Percentiles rank a stretch among this genome's conserved stretches.
Evolutionary conservation across 2,113 vertebrate species (phyloP).

Genomic region (Ceyx margarethae): DNA sequence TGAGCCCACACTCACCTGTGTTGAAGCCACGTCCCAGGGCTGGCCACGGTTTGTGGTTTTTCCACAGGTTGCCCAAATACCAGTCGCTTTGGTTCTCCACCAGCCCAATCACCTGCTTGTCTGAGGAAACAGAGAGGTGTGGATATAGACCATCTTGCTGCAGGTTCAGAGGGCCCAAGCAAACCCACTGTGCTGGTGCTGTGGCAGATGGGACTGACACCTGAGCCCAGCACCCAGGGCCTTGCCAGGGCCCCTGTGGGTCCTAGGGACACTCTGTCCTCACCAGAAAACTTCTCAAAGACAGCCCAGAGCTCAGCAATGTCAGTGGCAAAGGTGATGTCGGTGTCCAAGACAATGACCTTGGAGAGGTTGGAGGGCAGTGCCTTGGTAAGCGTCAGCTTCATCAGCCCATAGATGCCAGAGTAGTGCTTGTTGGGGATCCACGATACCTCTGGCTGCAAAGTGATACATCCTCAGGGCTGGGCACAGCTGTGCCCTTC

Average conservation of each 20-base stretch:
- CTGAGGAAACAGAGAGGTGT: slow-evolving; percentile 54
- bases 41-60: slow-evolving; percentile 95
- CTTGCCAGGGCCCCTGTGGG: neutral
- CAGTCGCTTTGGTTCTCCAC: slow-evolving; percentile 98
- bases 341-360: slow-evolving; percentile 95
- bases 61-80: slow-evolving; percentile 95
- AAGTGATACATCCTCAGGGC: neutral
- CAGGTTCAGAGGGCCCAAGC: neutral
- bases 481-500: rapidly evolving
- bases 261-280: neutral
- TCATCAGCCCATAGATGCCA: slow-evolving; percentile 95
- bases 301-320: slow-evolving; percentile 96
- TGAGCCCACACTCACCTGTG: slow-evolving; percentile 79
- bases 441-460: slow-evolving; percentile 92
- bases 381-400: slow-evolving; percentile 88
- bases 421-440: slow-evolving; percentile 98
- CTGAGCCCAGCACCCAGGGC: neutral
- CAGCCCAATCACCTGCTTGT: slow-evolving; percentile 92
- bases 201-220: neutral
- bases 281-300: slow-evolving; percentile 92
- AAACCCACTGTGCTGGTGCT: neutral
- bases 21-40: slow-evolving; percentile 96
- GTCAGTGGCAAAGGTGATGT: slow-evolving; percentile 96
- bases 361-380: slow-evolving; percentile 87
- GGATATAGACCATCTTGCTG: neutral